Evolutionary conservation across 2,797 vertebrate species (phyloP).

Genomic region (Euphonia xanthogaster): DNA sequence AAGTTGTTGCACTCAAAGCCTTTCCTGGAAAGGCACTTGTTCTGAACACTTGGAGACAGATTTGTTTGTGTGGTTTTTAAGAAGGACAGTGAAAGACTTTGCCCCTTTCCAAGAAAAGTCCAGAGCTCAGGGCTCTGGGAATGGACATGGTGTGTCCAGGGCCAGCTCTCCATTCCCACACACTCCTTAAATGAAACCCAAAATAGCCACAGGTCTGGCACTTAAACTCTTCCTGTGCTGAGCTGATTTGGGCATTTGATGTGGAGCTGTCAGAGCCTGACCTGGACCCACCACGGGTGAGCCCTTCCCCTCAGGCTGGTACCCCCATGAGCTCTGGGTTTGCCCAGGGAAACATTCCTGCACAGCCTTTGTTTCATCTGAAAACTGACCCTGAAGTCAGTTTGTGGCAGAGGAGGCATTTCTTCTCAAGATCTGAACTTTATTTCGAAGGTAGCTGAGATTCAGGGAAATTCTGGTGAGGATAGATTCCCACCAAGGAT

Average conservation of each 20-base stretch:
- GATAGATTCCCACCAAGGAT: rapidly evolving
- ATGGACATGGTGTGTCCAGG: rapidly evolving
- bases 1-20: neutral
- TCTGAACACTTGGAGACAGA: neutral
- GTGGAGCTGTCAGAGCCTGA: neutral
- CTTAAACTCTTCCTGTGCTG: neutral
- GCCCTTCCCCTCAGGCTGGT: rapidly evolving
- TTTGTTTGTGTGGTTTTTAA: neutral
- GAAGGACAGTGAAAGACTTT: neutral
- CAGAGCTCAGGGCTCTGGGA: neutral
- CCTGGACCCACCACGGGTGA: neutral
- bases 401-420: neutral
- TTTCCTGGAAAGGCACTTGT: neutral
- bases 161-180: neutral
- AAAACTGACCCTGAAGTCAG: neutral
- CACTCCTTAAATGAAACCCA: neutral
- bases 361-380: neutral
- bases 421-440: neutral
- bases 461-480: neutral
- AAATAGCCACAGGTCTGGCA: neutral
- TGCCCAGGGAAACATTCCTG: neutral
- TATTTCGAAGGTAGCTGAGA: neutral
- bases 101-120: neutral
- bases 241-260: neutral
- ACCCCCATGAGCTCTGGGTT: rapidly evolving